These are phyloP conservation scores for Odontamblyopus rebecca DNA, from an alignment of 2,797 vertebrate genomes.

Conservation along the genomic window DNA sequence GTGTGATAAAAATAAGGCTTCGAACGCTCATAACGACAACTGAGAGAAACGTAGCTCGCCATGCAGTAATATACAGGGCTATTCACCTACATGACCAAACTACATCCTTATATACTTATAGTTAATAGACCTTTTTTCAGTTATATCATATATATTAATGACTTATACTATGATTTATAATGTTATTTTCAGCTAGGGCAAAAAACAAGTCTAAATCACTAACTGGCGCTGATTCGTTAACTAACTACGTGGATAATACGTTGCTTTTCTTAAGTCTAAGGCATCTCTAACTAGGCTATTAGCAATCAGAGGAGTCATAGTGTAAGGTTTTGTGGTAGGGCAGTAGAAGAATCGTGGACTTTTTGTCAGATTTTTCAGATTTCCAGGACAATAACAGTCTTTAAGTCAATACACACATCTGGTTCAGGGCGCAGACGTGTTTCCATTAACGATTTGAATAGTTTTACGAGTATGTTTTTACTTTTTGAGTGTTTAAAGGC, in stretches of 20 bases:
- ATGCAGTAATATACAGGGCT: conserved; percentile 60
- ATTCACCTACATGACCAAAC: conserved; percentile 63
- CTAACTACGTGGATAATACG: conserved; percentile 58
- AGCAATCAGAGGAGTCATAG: conserved; percentile 39
- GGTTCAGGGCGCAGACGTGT: too few relatives aligned
- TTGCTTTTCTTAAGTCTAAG: conserved; percentile 36
- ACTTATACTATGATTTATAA: conserved; percentile 71
- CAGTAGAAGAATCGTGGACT: conserved; percentile 6
- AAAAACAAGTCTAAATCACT: conserved; percentile 51
- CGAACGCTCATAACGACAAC: conserved; percentile 26
- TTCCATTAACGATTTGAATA: too few relatives aligned
- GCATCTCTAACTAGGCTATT: conserved; percentile 46
- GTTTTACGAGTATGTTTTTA: too few relatives aligned
- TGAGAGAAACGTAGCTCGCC: conserved; percentile 54
- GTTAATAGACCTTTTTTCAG: conserved; percentile 68
- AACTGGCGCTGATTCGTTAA: conserved; percentile 44
- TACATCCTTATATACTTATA: conserved; percentile 67
- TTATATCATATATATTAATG: conserved; percentile 78
- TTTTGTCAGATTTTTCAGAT: not conserved
- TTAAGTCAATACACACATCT: too few relatives aligned
- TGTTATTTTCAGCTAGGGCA: conserved; percentile 65
- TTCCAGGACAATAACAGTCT: not conserved
- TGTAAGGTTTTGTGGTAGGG: conserved; percentile 24
- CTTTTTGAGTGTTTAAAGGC: too few relatives aligned
- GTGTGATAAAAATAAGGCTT: conserved; percentile 16